Evolutionary conservation across 2,888 invertebrate species (phyloP), one percentile per base, ranked within the genome.

Genomic region (Hydropsyche betteni): DNA sequence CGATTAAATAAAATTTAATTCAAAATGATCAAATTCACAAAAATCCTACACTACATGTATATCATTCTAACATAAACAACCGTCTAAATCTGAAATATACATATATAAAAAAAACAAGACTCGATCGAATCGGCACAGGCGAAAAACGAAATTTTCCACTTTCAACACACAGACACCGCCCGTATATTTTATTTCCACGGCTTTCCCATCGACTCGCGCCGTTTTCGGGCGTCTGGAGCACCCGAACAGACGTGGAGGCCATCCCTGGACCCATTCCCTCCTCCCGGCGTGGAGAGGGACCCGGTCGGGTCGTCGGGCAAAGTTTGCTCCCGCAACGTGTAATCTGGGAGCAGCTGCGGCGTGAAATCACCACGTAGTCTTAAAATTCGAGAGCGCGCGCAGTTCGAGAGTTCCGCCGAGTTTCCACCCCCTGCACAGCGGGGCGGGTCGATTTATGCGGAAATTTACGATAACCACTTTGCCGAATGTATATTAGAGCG

Each of bases 401-500:
- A 24, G 58, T 24, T 24, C 24, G 16, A 16, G 24, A 58, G 16
- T 8, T 16, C 52, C 70, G 69, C 50, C 70, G 75, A 74, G 70
- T 72, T 75, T n/a, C 55, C 78, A 44, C 44, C 44, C 44, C 24
- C n/a, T n/a, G 24, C 24, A 24, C 24, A 24, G 24, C 24, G 44
- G 10, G 7, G 44, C 6, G 44, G 74, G 78, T 78, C 78, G 78
- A 78, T 78, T 78, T 78, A 77, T 78, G 78, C 64, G 75, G 44
- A 75, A 78, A 78, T 78, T 78, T 78, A 78, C 78, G 78, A 78
- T 78, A 78, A 78, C 77, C 78, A 78, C 77, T 78, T 77, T 77
- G 76, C 70, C 72, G 76, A 78, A 77, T 77, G 74, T 77, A 75
- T 77, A 75, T 77, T 73, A 77, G 51, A 75, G 78, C 78, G 76